Base-by-base conservation (phyloP, 2,888 invertebrate species). In the Drosophila kuntzei region DNA sequence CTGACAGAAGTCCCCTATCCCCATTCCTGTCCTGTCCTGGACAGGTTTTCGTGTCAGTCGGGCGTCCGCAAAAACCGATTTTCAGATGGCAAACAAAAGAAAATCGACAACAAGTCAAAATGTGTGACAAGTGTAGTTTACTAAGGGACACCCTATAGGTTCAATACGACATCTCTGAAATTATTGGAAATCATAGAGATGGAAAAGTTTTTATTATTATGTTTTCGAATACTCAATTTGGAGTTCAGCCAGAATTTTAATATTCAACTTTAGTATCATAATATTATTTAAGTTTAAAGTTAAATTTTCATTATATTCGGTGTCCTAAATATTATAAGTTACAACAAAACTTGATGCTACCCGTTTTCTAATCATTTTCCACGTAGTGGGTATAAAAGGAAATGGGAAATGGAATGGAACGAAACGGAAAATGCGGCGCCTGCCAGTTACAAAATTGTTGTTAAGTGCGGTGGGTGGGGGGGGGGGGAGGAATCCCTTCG, bases 41-140 rank as follows among this genome's bases (percentile, higher is more conserved):
- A 41, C 71, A 62, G 58, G 18, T 62, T 73, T 84, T 79, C 81
- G 82, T 82, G 81, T 79, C 77, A 79, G 74, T 78, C 61, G 76
- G 46, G 76, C 80, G 75, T 80, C 78, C 71, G 71, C 70, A 79
- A 76, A 67, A 80, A 74, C 68, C 82, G 72, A 75, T 80, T 86
- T 82, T 82, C 47, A 65, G 60, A 73, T 82, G 76, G 68, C 76
- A 83, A 80, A 76, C 69, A 71, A 71, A 70, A 43, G 67, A 37
- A 62, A 61, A 70, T 44, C 44, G 62, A 65, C 47, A 66, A 57
- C 37, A 50, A 49, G 7, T 53, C 5, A 3, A 14, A 12, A 36
- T 39, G 27, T 9, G 1, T 5, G 8, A 8, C 18, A 39, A n/a
- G 34, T 7, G 14, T 41, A 20, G 4, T 11, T 0, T 49, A 44